Conservation (phyloP, 2,113 vertebrate genomes). For the Camarhynchus parvulus region DNA sequence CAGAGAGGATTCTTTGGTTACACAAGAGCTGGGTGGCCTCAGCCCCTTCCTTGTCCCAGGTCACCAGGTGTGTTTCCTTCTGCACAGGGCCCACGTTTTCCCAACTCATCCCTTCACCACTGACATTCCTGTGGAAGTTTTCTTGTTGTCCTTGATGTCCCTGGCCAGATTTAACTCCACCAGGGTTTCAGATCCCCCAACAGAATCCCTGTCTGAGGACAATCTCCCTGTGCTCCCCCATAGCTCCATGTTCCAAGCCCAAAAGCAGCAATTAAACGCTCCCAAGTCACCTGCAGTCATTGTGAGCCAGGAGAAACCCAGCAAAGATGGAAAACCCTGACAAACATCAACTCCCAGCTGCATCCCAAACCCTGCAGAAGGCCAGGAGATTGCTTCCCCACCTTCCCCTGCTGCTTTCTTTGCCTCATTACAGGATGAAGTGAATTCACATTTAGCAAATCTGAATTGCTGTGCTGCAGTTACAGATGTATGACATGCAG, state of each 20-base stretch:
- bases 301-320: background rate
- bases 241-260: background rate
- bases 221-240: background rate
- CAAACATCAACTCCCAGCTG: background rate
- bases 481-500: background rate
- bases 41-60: background rate
- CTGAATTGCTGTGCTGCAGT: background rate
- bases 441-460: background rate
- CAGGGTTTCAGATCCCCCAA: background rate
- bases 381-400: background rate
- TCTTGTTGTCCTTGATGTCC: background rate
- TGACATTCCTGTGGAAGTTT: background rate
- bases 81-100: fast-evolving
- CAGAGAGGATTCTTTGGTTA: background rate
- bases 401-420: background rate
- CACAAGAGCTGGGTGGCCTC: background rate
- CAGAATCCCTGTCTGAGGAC: background rate
- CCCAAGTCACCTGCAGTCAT: background rate
- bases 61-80: background rate
- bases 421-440: background rate
- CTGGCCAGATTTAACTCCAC: background rate
- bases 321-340: background rate
- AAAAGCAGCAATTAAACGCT: background rate
- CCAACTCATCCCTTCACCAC: background rate
- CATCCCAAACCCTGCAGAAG: background rate